Conservation (phyloP, 2,888 invertebrate species). For the Nemotelus pantherinus region DNA sequence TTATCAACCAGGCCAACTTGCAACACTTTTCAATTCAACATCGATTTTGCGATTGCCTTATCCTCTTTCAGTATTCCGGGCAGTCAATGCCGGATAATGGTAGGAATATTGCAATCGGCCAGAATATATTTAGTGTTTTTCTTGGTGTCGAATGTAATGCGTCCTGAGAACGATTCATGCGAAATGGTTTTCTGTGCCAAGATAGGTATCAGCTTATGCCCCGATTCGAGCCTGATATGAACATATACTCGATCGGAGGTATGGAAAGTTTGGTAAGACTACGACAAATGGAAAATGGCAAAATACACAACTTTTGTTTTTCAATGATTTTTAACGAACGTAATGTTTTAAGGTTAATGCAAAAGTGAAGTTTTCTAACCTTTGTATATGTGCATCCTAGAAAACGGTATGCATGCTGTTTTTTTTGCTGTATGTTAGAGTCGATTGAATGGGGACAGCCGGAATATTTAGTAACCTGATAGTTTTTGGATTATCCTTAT, state of each 20-base stretch:
- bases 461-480: neutral
- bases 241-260: conserved; percentile 6
- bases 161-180: conserved; percentile 19
- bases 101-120: neutral
- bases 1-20: neutral
- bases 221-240: neutral
- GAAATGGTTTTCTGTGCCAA: conserved; percentile 15
- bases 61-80: neutral
- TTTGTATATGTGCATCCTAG: neutral
- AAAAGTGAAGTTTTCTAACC: conserved; percentile 22
- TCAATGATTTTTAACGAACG: neutral
- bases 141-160: conserved; percentile 27
- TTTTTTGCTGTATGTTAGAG: neutral
- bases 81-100: conserved; percentile 6
- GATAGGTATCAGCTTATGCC: neutral
- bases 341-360: conserved; percentile 16
- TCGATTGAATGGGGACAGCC: neutral
- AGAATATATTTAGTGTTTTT: conserved; percentile 29
- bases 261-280: conserved; percentile 25
- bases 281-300: neutral
- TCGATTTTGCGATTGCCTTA: neutral
- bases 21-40: neutral
- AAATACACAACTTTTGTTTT: neutral
- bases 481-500: neutral
- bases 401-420: neutral